A percentile compares a stretch with the other conserved stretches of the same genome.
Evolutionary conservation across 2,888 invertebrate species (phyloP).

Genomic region (Corythucha ciliata): DNA sequence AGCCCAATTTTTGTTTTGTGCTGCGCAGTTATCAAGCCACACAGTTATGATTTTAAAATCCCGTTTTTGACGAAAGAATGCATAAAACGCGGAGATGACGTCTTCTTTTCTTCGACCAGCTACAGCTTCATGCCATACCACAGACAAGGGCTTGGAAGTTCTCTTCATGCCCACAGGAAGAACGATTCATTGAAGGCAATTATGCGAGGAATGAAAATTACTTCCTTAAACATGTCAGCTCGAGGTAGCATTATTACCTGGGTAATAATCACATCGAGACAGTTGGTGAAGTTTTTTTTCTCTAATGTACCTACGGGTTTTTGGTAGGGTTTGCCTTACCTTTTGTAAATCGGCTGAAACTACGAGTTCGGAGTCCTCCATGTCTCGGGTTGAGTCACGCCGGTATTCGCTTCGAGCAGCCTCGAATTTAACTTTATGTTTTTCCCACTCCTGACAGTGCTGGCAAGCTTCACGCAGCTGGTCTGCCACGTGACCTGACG

Average conservation of each 20-base stretch:
- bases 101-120: constrained; percentile 21
- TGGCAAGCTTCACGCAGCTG: constrained; percentile 15
- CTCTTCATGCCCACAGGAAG: constrained; percentile 8
- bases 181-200: constrained; percentile 30
- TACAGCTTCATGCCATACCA: constrained; percentile 30
- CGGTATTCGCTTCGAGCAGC: constrained; percentile 6
- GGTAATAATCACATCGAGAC: too few species aligned
- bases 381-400: constrained; percentile 1
- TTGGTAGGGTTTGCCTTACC: constrained; percentile 1
- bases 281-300: too few species aligned
- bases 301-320: too few species aligned
- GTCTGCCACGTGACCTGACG: constrained; percentile 14
- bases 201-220: constrained; percentile 25
- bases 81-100: constrained; percentile 28
- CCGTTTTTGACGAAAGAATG: constrained; percentile 24
- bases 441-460: constrained; percentile 6
- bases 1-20: constrained; percentile 13
- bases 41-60: constrained; percentile 29
- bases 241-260: constrained; percentile 28
- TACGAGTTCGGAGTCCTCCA: constrained; percentile 11
- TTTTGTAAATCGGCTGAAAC: constrained; percentile 23
- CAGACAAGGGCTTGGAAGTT: constrained; percentile 2
- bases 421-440: constrained; percentile 9
- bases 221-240: constrained; percentile 24
- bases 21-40: constrained; percentile 28